These are phyloP conservation scores for Bothrops jararaca DNA, from an alignment of 2,113 vertebrate species.

Conservation along the genomic window DNA sequence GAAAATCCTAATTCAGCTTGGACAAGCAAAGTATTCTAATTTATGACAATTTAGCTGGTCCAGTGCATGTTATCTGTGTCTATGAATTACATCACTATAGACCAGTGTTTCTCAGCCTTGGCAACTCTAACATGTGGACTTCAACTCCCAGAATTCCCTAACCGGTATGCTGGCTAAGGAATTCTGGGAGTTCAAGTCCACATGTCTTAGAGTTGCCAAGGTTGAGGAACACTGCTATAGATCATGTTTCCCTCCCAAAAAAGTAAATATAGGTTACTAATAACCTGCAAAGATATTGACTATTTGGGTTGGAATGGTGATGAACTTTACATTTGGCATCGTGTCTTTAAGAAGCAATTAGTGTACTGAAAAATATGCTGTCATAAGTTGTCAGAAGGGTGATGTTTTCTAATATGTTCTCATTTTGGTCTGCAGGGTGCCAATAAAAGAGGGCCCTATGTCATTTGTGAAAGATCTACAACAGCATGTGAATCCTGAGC, in stretches of 20 bases:
- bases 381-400: rapidly evolving
- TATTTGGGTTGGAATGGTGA: not conserved
- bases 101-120: no score
- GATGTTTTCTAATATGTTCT: not conserved
- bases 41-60: not conserved
- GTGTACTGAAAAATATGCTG: not conserved
- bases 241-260: not conserved
- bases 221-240: not conserved
- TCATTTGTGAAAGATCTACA: slow-evolving; percentile 53
- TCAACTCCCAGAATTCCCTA: no score
- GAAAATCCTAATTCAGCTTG: not conserved
- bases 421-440: slow-evolving; percentile 43
- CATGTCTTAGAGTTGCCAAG: not conserved
- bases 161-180: not conserved
- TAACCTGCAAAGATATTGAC: not conserved
- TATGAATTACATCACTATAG: not conserved
- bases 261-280: not conserved
- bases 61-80: not conserved
- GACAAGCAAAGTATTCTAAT: not conserved
- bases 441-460: not conserved
- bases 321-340: not conserved
- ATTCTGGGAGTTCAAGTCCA: not conserved
- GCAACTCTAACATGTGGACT: no score
- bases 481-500: slow-evolving; percentile 2
- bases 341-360: not conserved